A percentile compares a stretch with the other conserved stretches of the same genome.
phyloP scores from a whole-genome alignment of 2,888 invertebrate genomes.

The Rhodophaea formosa region DNA sequence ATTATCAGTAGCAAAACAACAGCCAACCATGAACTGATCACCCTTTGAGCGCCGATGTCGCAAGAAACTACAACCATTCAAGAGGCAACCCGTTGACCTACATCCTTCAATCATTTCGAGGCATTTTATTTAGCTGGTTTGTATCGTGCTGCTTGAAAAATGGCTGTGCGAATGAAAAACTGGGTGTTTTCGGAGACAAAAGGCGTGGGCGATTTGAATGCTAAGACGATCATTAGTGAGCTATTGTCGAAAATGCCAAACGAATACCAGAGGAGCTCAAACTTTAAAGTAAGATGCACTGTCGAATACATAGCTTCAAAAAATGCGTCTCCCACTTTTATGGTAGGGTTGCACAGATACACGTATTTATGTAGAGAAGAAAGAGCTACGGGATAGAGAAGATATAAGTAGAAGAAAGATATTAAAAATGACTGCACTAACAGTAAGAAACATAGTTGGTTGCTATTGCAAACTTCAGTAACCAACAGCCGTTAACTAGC shows the following conservation, averaged over 20 bases:
- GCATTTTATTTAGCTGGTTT: constrained; percentile 40
- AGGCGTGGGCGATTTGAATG: constrained; percentile 77
- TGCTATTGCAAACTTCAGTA: too few relatives aligned
- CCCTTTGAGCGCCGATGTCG: constrained; percentile 48
- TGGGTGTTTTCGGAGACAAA: constrained; percentile 71
- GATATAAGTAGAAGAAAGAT: too few relatives aligned
- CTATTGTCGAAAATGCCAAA: constrained; percentile 70
- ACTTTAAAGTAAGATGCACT: constrained; percentile 26
- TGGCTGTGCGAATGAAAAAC: constrained; percentile 66
- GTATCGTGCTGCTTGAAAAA: constrained; percentile 73
- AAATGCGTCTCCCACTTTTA: too few relatives aligned
- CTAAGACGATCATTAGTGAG: constrained; percentile 74
- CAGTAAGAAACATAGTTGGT: too few relatives aligned
- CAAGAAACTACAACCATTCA: constrained; percentile 46
- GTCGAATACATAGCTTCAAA: too few relatives aligned
- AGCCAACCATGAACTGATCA: constrained; percentile 54
- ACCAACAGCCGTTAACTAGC: too few relatives aligned
- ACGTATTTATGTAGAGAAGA: too few relatives aligned
- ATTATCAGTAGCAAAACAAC: constrained; percentile 58
- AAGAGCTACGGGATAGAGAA: too few relatives aligned
- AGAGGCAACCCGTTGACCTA: constrained; percentile 63
- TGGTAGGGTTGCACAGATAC: too few relatives aligned
- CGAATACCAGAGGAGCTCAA: constrained; percentile 54
- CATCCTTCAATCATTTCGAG: constrained; percentile 65
- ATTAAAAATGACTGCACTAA: too few relatives aligned